Evolutionary conservation across 2,797 vertebrate species (phyloP), one percentile per base, ranked within the genome.

Genomic region (Kryptolebias ocellatus): DNA sequence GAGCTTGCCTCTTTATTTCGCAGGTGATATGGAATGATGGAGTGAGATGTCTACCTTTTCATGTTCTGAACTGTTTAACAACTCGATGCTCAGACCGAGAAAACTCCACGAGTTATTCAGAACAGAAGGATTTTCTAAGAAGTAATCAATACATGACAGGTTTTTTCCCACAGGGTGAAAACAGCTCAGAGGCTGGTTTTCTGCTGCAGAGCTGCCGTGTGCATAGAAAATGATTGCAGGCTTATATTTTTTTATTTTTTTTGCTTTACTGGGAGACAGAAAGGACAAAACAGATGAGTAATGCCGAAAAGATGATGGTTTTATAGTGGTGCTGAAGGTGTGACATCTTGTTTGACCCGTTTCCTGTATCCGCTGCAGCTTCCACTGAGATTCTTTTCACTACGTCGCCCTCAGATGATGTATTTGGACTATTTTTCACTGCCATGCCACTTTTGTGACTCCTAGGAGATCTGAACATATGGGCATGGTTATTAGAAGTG

Each of bases 401-500:
- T 62, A 34, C 0, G 1, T 79, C 27, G 31, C n/a, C 16, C 52
- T 62, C 8, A 46, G 8, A 45, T 47, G 53, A 62, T 50, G 10
- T 6, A 58, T 73, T 49, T 37, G 37, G 42, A 28, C 52, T 11
- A 64, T 79, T 64, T 29, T 57, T 75, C 45, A 57, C 27, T 56
- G 57, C 65, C 62, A 24, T 18, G 34, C 60, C 53, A 60, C 37
- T 64, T 53, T 57, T 47, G 27, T 62, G 64, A 20, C 42, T 60
- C 60, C 37, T 18, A 29, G 60, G 58, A 70, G 65, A 67, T 76
- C 50, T 31, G 4, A 70, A 31, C 71, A 74, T 70, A 77, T 44
- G 44, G 57, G 44, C 34, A 27, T 51, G 72, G 79, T 87, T 80
- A 83, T 46, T 39, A 63, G 54, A 68, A 72, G n/a, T 45, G 64